These are phyloP conservation scores for Botia kubotai DNA, from an alignment of 2,797 vertebrate species.

Conservation along the genomic window DNA sequence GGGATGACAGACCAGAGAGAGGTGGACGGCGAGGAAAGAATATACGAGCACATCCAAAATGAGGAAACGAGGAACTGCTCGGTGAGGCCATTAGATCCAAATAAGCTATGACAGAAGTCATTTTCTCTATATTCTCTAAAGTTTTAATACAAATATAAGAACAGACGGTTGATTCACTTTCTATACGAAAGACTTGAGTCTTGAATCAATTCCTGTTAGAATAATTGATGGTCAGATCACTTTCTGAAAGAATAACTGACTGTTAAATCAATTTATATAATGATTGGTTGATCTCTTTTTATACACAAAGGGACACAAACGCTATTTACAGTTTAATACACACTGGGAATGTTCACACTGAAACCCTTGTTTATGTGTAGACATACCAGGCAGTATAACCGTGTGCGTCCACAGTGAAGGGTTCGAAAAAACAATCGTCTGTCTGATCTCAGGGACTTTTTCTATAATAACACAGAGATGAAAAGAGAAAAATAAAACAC, in stretches of 20 bases:
- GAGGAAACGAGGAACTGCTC: conserved; percentile 2
- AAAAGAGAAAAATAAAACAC: conserved; percentile 19
- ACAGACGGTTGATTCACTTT: not conserved
- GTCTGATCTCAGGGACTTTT: conserved; percentile 13
- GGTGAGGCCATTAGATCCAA: not conserved
- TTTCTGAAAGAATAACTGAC: conserved; percentile 41
- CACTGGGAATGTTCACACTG: not conserved
- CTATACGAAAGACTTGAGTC: not conserved
- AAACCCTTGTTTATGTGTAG: conserved; percentile 9
- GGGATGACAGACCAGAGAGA: not conserved
- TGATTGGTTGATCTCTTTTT: conserved; percentile 9
- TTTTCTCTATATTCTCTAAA: not conserved
- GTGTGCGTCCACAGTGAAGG: conserved; percentile 5
- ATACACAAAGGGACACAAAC: not conserved
- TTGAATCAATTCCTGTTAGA: conserved; percentile 8
- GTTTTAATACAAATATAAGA: not conserved
- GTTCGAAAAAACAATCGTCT: not conserved
- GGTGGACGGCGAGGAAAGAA: not conserved
- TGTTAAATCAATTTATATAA: conserved; percentile 13
- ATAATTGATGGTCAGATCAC: conserved; percentile 20
- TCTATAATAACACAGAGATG: conserved; percentile 30
- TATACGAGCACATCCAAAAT: conserved; percentile 8
- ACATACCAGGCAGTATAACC: not conserved
- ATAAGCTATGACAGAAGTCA: not conserved
- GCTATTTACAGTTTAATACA: not conserved